Percentiles rank a stretch among this genome's conserved stretches.
Evolutionary conservation across 2,888 invertebrate genomes (phyloP).

Genomic region (Ectropis crepuscularia): DNA sequence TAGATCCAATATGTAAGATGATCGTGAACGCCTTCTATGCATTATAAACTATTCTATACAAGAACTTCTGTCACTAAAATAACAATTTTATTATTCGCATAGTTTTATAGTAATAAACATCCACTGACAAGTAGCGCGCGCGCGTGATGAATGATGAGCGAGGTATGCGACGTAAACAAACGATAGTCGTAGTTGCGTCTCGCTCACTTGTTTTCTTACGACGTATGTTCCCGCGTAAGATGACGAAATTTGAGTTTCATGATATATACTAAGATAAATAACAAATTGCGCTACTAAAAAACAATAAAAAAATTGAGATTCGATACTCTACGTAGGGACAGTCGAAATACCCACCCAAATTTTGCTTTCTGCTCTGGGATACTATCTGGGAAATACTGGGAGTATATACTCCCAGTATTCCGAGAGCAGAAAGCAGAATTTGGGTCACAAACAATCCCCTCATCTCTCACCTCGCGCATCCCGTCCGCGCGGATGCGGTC

Average conservation of each 20-base stretch:
- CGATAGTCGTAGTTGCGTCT: conserved; percentile 10
- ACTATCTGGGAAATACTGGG: too few relatives aligned
- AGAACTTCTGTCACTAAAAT: conserved; percentile 7
- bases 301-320: conserved; percentile 6
- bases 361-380: too few relatives aligned
- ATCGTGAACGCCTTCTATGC: conserved; percentile 6
- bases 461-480: too few relatives aligned
- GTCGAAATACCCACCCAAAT: too few relatives aligned
- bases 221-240: conserved; percentile 8
- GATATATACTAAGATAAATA: not conserved
- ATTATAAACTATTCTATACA: conserved; percentile 6
- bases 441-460: too few relatives aligned
- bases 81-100: conserved; percentile 4
- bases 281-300: conserved; percentile 14
- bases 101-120: conserved; percentile 6
- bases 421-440: too few relatives aligned
- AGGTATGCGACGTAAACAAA: conserved; percentile 9
- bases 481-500: too few relatives aligned
- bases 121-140: conserved; percentile 8
- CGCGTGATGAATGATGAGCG: conserved; percentile 4
- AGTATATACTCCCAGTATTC: too few relatives aligned
- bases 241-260: not conserved
- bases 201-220: conserved; percentile 5
- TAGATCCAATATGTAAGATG: conserved; percentile 7
- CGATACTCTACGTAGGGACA: conserved; percentile 4